Evolutionary conservation across 2,113 vertebrate genomes (phyloP), one percentile per base, ranked within the genome.

Genomic region (Oostethus manadensis): DNA sequence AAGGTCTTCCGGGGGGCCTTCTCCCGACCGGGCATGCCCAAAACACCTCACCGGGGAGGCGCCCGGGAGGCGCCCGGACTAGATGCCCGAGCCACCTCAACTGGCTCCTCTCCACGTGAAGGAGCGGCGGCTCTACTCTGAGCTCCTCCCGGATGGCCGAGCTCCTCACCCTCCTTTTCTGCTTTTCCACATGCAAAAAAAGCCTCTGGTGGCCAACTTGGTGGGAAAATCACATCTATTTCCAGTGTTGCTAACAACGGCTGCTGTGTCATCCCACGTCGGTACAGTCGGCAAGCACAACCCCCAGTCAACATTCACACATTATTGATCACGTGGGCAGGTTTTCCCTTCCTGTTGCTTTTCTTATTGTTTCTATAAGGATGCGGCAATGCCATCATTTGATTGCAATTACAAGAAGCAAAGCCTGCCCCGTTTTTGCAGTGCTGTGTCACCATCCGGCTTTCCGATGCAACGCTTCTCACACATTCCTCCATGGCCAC

Each of bases 201-300:
- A 55, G 10, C 14, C 33, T 55, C 16, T 35, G 8, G 18, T 40
- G 53, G 35, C 16, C 53, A n/a, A 40, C 35, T 40, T 55, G 14
- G 35, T 55, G 53, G 26, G 35, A 40, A 54, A 55, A 40, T n/a
- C 53, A 42, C 53, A 55, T 55, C 53, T 55, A 55, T 55, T 42
- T 55, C 15, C 13, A 55, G 53, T 55, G 17, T 18, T n/a, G n/a
- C 53, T 42, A 42, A 55, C 53, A 55, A 55, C 40, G 33, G 53
- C 33, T 40, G 51, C 35, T 54, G 17, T 54, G 16, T 33, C 15
- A 53, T 54, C 51, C 8, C 51, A 54, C 13, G 53, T 42, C 53
- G 40, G 17, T n/a, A 15, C 10, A 55, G 33, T 33, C 53, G 40
- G 17, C 33, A 1, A 13, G 51, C 38, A 18, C 10, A 38, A 7